Percentiles rank a stretch among this genome's conserved stretches.
Evolutionary conservation across 2,888 invertebrate genomes (phyloP).

Genomic region (Sphaerophoria taeniata): DNA sequence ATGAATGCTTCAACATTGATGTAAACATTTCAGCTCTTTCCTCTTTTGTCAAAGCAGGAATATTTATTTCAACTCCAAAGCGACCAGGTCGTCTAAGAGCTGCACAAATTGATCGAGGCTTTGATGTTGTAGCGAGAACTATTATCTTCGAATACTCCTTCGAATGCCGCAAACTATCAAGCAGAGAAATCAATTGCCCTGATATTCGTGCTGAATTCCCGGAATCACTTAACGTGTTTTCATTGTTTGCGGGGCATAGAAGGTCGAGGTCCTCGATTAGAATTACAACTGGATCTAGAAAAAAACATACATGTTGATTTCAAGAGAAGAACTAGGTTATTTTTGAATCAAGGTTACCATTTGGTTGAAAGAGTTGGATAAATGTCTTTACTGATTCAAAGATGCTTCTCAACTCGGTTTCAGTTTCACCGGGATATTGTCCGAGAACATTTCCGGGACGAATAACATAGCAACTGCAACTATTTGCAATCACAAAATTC

Average conservation of each 20-base stretch:
- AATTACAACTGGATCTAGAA: slow-evolving; percentile 80
- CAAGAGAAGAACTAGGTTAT: no score
- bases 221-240: slow-evolving; percentile 76
- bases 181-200: slow-evolving; percentile 82
- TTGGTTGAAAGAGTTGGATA: slow-evolving; percentile 78
- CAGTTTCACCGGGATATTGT: slow-evolving; percentile 84
- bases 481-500: slow-evolving; percentile 82
- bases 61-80: slow-evolving; percentile 84
- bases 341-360: slow-evolving; percentile 75
- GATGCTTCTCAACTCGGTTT: slow-evolving; percentile 82
- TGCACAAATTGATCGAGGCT: slow-evolving; percentile 83
- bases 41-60: slow-evolving; percentile 83
- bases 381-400: slow-evolving; percentile 83
- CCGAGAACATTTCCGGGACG: slow-evolving; percentile 82
- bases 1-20: slow-evolving; percentile 76
- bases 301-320: no score
- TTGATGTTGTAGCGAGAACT: slow-evolving; percentile 84
- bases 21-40: slow-evolving; percentile 83
- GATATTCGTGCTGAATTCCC: slow-evolving; percentile 82
- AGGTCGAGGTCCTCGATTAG: slow-evolving; percentile 83
- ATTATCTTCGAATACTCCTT: slow-evolving; percentile 79
- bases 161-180: slow-evolving; percentile 83
- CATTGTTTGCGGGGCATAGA: slow-evolving; percentile 81
- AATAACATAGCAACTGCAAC: slow-evolving; percentile 83
- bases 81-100: slow-evolving; percentile 84